Conservation (phyloP, 2,113 vertebrate genomes). For the Corythoichthys intestinalis region DNA sequence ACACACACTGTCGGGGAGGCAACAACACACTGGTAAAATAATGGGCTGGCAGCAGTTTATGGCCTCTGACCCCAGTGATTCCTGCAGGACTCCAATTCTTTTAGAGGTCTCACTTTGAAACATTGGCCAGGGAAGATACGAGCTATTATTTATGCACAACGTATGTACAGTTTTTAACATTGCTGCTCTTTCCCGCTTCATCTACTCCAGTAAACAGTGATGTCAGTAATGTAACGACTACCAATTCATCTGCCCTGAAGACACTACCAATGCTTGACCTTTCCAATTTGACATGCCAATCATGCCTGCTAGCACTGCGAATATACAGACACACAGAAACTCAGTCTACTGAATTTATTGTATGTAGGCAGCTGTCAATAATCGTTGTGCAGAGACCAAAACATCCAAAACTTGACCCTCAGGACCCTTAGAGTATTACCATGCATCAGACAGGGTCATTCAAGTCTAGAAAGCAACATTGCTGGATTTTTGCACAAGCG, state of each 20-base stretch:
- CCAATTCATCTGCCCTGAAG: slow-evolving; percentile 31
- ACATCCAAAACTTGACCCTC: slow-evolving; percentile 43
- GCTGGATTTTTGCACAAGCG: no score
- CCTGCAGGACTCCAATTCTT: slow-evolving; percentile 9
- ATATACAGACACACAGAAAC: slow-evolving; percentile 2
- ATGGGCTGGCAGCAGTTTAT: slow-evolving; percentile 39
- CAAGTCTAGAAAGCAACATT: no score
- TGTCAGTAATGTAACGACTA: slow-evolving; percentile 40
- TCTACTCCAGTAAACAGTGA: slow-evolving; percentile 14
- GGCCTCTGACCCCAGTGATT: slow-evolving; percentile 39
- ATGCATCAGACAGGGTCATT: no score
- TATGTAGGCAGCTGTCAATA: slow-evolving; percentile 52
- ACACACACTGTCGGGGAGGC: not conserved
- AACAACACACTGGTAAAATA: slow-evolving; percentile 34
- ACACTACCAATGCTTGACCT: slow-evolving; percentile 62
- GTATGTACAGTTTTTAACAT: slow-evolving; percentile 15
- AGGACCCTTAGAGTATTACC: no score
- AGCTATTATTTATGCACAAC: slow-evolving; percentile 14
- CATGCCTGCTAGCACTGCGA: slow-evolving; percentile 10
- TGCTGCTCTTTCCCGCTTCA: not conserved
- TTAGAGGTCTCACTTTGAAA: slow-evolving; percentile 25
- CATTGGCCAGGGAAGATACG: slow-evolving; percentile 13
- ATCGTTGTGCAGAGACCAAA: slow-evolving; percentile 42
- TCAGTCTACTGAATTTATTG: slow-evolving; percentile 11
- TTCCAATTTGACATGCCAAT: slow-evolving; percentile 69